Percentiles rank a stretch among this genome's conserved stretches.
Conservation (phyloP, 2,113 vertebrate genomes). For the Dromaius novaehollandiae region DNA sequence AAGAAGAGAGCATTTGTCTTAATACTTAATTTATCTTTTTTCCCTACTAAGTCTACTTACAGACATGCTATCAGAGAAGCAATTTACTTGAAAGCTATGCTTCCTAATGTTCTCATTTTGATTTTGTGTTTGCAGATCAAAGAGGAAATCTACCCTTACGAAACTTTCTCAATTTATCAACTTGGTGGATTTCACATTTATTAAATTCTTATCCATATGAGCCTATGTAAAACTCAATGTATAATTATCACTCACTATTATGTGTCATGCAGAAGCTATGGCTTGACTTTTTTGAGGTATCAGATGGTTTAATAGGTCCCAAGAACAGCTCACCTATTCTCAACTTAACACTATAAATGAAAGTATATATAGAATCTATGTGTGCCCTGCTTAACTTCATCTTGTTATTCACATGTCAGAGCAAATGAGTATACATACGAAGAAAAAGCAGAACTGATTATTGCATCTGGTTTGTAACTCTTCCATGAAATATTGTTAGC, state of each 20-base stretch:
- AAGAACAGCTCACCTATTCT: background rate
- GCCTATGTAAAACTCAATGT: constrained; percentile 58
- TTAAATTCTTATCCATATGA: constrained; percentile 73
- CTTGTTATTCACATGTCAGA: background rate
- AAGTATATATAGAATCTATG: background rate
- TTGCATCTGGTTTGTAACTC: background rate
- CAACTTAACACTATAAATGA: background rate
- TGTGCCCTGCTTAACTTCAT: background rate
- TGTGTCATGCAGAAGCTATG: constrained; percentile 12
- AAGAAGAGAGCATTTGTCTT: constrained; percentile 48
- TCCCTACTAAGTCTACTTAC: constrained; percentile 27
- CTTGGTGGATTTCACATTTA: constrained; percentile 69
- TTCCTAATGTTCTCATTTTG: constrained; percentile 69
- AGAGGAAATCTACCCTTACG: constrained; percentile 54
- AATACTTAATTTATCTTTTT: constrained; percentile 59
- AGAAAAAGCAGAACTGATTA: background rate
- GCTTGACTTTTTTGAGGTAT: background rate
- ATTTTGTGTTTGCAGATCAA: constrained; percentile 77
- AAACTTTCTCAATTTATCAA: constrained; percentile 67
- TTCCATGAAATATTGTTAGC: background rate
- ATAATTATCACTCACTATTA: constrained; percentile 62
- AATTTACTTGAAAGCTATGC: constrained; percentile 70
- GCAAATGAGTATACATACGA: background rate
- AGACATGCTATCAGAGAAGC: constrained; percentile 62
- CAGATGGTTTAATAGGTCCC: background rate